These are phyloP conservation scores for Toxostoma redivivum DNA, from an alignment of 2,113 vertebrate species.

Conservation along the genomic window DNA sequence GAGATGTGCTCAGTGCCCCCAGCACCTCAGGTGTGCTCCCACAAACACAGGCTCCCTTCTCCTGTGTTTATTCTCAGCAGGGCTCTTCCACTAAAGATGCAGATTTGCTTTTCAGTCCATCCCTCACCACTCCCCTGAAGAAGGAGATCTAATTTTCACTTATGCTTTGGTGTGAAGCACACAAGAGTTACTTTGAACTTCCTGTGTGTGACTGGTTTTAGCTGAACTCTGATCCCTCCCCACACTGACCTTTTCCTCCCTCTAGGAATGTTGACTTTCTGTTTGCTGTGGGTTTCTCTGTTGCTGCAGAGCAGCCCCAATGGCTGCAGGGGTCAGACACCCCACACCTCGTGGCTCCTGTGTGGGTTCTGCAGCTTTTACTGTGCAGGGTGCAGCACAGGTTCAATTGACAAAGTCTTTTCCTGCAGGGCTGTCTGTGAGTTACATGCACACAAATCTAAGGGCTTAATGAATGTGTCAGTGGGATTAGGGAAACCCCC, in stretches of 20 bases:
- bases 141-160: neutral
- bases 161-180: neutral
- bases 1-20: neutral
- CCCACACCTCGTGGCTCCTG: neutral
- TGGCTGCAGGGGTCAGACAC: neutral
- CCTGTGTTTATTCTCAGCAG: neutral
- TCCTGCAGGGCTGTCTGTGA: neutral
- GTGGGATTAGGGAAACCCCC: neutral
- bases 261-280: neutral
- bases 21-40: neutral
- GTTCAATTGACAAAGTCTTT: neutral
- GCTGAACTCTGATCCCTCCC: constrained; percentile 18
- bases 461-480: constrained; percentile 1
- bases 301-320: neutral
- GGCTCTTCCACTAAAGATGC: neutral
- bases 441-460: neutral
- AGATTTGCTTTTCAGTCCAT: neutral
- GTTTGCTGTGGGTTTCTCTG: neutral
- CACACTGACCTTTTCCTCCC: neutral
- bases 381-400: neutral
- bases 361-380: neutral
- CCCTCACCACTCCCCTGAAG: neutral
- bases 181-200: constrained; percentile 9
- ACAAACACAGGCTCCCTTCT: neutral
- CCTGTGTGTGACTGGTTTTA: neutral